These are phyloP conservation scores for Chalcosyrphus nemorum DNA, from an alignment of 2,888 invertebrate species.

Conservation along the genomic window DNA sequence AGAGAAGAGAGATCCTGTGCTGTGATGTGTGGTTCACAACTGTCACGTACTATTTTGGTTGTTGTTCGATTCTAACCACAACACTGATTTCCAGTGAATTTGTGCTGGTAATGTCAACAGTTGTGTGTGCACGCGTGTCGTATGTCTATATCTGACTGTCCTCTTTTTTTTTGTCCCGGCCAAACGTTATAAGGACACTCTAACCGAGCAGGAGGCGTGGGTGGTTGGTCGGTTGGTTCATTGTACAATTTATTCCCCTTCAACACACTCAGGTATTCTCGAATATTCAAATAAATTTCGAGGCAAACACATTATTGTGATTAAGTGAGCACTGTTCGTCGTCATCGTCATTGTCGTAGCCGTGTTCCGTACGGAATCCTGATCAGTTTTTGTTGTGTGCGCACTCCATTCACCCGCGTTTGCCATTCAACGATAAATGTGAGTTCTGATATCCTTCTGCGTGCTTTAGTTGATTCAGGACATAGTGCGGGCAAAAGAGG, in stretches of 20 bases:
- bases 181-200: conserved; percentile 39
- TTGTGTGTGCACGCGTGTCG: conserved; percentile 24
- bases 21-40: conserved; percentile 54
- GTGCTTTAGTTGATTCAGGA: conserved; percentile 17
- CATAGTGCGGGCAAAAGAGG: conserved; percentile 15
- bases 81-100: conserved; percentile 63
- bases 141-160: neutral
- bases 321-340: conserved; percentile 69
- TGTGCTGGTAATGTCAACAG: conserved; percentile 61
- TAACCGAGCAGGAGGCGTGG: neutral
- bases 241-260: conserved; percentile 44
- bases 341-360: conserved; percentile 56
- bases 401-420: neutral
- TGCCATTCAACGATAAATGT: conserved; percentile 49
- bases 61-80: conserved; percentile 67
- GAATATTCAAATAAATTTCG: conserved; percentile 72
- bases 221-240: conserved; percentile 1
- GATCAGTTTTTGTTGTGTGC: conserved; percentile 47
- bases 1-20: conserved; percentile 26
- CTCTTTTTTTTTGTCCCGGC: conserved; percentile 32
- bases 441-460: conserved; percentile 65
- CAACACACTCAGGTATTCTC: conserved; percentile 48
- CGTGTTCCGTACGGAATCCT: conserved; percentile 59
- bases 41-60: conserved; percentile 68
- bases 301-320: conserved; percentile 71